Conservation (phyloP, 1,140 invertebrate genomes). For the Marisa cornuarietis region DNA sequence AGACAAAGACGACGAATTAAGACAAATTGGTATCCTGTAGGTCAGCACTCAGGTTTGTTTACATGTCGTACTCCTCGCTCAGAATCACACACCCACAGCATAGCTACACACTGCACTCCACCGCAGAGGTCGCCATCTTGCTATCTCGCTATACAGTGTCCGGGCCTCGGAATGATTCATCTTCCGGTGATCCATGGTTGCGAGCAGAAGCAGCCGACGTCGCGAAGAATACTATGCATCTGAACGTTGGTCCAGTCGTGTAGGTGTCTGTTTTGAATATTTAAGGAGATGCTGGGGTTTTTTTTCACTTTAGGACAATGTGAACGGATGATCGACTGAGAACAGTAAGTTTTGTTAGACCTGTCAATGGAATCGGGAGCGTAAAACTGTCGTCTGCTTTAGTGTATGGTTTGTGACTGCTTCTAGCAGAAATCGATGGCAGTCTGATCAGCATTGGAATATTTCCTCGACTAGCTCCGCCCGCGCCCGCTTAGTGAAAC, state of each 20-base stretch:
- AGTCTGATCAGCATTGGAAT: no score
- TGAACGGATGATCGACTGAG: not conserved
- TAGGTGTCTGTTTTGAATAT: no score
- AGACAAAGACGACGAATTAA: not conserved
- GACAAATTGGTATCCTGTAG: slow-evolving; percentile 10
- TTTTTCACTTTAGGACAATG: not conserved
- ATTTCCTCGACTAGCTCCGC: no score
- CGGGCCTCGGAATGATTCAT: slow-evolving; percentile 27
- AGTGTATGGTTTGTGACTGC: no score
- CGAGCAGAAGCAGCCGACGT: no score
- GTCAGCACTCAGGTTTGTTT: not conserved
- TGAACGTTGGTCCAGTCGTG: no score
- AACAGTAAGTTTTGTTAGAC: no score
- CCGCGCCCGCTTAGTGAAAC: no score
- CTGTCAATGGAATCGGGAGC: no score
- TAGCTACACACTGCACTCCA: not conserved
- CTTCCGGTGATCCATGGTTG: slow-evolving; percentile 18
- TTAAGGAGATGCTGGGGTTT: not conserved
- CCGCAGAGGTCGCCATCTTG: slow-evolving; percentile 16
- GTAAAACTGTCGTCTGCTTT: no score
- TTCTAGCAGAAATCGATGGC: no score
- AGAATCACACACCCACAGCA: not conserved
- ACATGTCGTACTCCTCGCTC: slow-evolving; percentile 7
- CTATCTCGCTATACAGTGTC: slow-evolving; percentile 22
- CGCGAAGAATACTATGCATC: no score